Evolutionary conservation across 2,797 vertebrate species (phyloP).

Genomic region (Ctenopoma kingsleyae): DNA sequence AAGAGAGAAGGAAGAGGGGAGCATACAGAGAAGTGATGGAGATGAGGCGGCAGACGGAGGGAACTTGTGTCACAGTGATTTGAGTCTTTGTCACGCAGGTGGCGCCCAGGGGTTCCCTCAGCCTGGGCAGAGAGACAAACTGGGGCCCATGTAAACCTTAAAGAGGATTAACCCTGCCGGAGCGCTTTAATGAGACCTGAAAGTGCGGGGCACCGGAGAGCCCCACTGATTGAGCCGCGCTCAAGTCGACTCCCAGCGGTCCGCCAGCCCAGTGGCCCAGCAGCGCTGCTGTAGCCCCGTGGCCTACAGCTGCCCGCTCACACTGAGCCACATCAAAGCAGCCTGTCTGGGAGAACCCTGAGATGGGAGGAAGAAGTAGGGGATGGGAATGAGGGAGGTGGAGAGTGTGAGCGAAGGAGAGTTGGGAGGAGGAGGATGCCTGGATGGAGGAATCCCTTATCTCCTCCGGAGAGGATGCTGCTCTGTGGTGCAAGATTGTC

Average conservation of each 20-base stretch:
- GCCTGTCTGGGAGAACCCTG: slow-evolving; percentile 86
- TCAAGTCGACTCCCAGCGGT: slow-evolving; percentile 75
- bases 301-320: slow-evolving; percentile 86
- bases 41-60: slow-evolving; percentile 55
- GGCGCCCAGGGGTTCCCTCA: slow-evolving; percentile 81
- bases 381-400: slow-evolving; percentile 41
- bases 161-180: slow-evolving; percentile 95
- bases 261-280: slow-evolving; percentile 67
- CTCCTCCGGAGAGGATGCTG: slow-evolving; percentile 91
- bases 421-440: slow-evolving; percentile 68
- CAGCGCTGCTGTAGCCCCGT: slow-evolving; percentile 60
- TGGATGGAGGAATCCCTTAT: slow-evolving; percentile 97
- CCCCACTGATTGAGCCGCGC: slow-evolving; percentile 76
- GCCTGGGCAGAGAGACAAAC: slow-evolving; percentile 88
- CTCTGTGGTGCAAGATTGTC: slow-evolving; percentile 94
- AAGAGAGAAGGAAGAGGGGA: slow-evolving; percentile 44
- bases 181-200: slow-evolving; percentile 93
- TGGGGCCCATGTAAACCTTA: slow-evolving; percentile 90
- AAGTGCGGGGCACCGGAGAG: slow-evolving; percentile 85
- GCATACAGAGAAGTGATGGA: slow-evolving; percentile 38
- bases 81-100: slow-evolving; percentile 86
- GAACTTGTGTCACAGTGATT: slow-evolving; percentile 80
- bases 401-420: slow-evolving; percentile 43
- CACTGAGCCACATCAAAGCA: slow-evolving; percentile 96
- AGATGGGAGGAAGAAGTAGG: slow-evolving; percentile 45